Percentiles rank a stretch among this genome's conserved stretches.
Conservation (phyloP, 1,140 invertebrate genomes). For the Penaeus indicus region DNA sequence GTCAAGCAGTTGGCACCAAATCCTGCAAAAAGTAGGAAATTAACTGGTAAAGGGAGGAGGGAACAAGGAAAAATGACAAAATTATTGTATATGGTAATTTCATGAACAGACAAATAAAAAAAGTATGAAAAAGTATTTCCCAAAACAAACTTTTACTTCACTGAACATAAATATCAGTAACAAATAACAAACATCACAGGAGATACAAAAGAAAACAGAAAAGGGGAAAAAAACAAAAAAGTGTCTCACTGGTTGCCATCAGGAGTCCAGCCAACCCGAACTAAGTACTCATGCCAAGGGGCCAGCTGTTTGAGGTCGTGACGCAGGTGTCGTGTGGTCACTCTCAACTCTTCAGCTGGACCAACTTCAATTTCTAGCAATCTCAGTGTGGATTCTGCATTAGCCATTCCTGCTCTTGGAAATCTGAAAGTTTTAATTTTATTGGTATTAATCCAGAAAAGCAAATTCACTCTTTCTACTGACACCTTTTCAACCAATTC, state of each 20-base stretch:
- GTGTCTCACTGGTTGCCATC: conserved; percentile 85
- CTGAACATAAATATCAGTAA: no score
- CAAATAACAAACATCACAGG: no score
- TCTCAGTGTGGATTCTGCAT: conserved; percentile 90
- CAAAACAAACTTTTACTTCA: not conserved
- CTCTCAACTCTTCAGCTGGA: conserved; percentile 77
- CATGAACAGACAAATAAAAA: not conserved
- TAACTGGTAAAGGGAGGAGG: conserved; percentile 21
- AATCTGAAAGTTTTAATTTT: conserved; percentile 76
- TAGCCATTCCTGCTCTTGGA: conserved; percentile 89
- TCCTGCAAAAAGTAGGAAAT: conserved; percentile 74
- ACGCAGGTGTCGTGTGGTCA: conserved; percentile 78
- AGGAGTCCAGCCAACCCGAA: conserved; percentile 93
- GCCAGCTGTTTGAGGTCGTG: conserved; percentile 83
- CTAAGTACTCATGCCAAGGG: conserved; percentile 94
- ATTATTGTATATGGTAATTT: not conserved
- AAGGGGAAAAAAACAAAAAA: not conserved
- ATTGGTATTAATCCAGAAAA: not conserved
- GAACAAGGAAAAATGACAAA: not conserved
- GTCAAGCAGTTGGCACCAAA: conserved; percentile 91
- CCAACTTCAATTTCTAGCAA: conserved; percentile 86
- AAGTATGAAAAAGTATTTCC: not conserved
- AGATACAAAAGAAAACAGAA: no score
- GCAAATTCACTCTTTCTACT: not conserved
- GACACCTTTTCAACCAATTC: conserved; percentile 68